phyloP scores from a whole-genome alignment of 35 echinoderm and acorn worm genomes.

The Stichopus chloronotus region DNA sequence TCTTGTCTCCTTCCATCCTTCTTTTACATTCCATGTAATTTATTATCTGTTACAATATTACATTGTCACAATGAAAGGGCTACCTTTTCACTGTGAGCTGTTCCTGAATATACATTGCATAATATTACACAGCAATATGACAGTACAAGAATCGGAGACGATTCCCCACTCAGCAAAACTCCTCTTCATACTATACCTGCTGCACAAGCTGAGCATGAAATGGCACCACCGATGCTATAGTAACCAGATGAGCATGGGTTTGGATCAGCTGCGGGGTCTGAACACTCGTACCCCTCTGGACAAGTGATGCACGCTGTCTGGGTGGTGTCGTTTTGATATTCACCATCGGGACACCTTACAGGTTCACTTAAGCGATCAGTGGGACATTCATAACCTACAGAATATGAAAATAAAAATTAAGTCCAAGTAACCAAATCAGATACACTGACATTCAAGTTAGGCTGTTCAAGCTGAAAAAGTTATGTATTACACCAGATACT shows the following conservation, averaged over 20 bases:
- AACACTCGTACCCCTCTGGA: constrained; percentile 67
- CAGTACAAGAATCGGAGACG: too few relatives aligned
- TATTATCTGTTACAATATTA: too few relatives aligned
- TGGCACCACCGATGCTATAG: constrained; percentile 67
- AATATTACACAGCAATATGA: too few relatives aligned
- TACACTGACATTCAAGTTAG: too few relatives aligned
- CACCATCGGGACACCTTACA: constrained; percentile 60
- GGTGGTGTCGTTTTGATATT: constrained; percentile 60
- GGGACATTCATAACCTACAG: constrained; percentile 79
- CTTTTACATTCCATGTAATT: too few relatives aligned
- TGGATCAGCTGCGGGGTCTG: constrained; percentile 58
- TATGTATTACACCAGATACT: too few relatives aligned
- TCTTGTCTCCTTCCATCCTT: too few relatives aligned
- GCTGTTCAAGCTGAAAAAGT: too few relatives aligned
- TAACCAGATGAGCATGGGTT: constrained; percentile 63
- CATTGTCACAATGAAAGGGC: too few relatives aligned
- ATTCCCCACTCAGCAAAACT: too few relatives aligned
- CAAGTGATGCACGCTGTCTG: constrained; percentile 58
- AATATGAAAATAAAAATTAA: constrained; percentile 2
- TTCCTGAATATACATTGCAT: too few relatives aligned
- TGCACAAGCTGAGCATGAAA: constrained; percentile 63
- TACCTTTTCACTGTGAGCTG: too few relatives aligned
- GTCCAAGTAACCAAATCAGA: neutral
- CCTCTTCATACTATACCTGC: constrained; percentile 28
- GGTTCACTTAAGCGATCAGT: constrained; percentile 64